Base-by-base conservation (phyloP, 2,113 vertebrate genomes). In the Jaculus jaculus region DNA sequence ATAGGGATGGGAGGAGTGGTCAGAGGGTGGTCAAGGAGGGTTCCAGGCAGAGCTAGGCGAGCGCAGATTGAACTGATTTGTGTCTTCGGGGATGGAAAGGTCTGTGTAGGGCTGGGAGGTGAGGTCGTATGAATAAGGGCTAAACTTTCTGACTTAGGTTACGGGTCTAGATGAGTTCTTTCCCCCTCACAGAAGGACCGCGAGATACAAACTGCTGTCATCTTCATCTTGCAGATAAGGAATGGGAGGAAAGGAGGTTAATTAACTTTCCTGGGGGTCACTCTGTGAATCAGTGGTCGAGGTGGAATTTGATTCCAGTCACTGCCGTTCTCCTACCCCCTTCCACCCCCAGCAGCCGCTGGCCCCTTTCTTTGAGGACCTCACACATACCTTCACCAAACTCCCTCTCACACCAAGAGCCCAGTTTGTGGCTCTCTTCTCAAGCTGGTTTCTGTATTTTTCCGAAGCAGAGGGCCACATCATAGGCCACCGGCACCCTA, bases 231-330 rank as follows among this genome's bases (percentile, higher is more conserved):
- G 85, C 74, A 84, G 42, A 82, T n/a, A 65, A 81, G 77, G 92
- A 92, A 0, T 2, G 86, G 91, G 89, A 73, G 68, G 61, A 34
- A 89, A 30, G 79, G 69, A 81, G 51, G 20, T 84, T 66, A 92
- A 90, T 91, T 92, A 92, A 12, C 78, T 94, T 94, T 91, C 72
- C 74, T 66, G 61, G 95, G 95, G 93, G 86, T 83, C 69, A 71
- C 74, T 72, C 11, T 80, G 84, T 9, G n/a, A 92, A 28, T 80
- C 87, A 87, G 1, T 21, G 39, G 80, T 63, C 81, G 72, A 91
- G 90, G 13, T 81, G 30, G 89, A 61, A 93, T 83, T 68, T 71
- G 83, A 71, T 26, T 51, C 42, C 16, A 60, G 42, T 18, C 17
- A 20, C 37, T 20, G 10, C 9, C 61, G 37, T 78, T 30, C 23